phyloP scores from a whole-genome alignment of 2,888 invertebrate genomes.

The Synergus umbraculus region DNA sequence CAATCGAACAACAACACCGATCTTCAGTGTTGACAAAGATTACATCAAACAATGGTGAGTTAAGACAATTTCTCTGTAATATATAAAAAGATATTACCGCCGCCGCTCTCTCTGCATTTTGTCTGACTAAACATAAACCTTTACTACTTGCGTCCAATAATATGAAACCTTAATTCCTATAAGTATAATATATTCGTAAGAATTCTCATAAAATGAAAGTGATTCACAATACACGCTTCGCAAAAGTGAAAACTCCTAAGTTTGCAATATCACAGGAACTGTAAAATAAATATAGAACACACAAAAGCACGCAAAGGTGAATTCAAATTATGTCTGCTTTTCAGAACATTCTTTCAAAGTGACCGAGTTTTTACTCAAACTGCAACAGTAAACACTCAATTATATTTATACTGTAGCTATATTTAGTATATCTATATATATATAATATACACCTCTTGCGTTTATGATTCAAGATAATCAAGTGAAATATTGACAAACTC shows the following conservation, averaged over 20 bases:
- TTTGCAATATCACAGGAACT: neutral
- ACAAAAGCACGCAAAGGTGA: neutral
- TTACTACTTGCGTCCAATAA: too few relatives aligned
- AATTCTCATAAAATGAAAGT: too few relatives aligned
- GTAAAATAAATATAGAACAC: neutral
- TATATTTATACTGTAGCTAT: neutral
- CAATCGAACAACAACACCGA: constrained; percentile 53
- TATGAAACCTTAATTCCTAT: too few relatives aligned
- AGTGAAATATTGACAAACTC: neutral
- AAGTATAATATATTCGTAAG: too few relatives aligned
- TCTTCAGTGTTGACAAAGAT: constrained; percentile 54
- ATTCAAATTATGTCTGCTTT: constrained; percentile 4
- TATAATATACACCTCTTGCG: neutral
- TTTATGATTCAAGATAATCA: neutral
- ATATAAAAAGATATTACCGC: neutral
- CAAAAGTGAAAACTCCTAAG: neutral
- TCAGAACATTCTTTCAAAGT: constrained; percentile 10
- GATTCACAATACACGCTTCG: neutral
- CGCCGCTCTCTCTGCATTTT: neutral
- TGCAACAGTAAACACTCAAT: constrained; percentile 13
- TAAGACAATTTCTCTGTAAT: neutral
- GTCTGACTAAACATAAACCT: neutral
- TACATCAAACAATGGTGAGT: constrained; percentile 54
- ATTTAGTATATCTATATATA: neutral
- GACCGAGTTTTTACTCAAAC: constrained; percentile 12